phyloP scores from a whole-genome alignment of 2,797 vertebrate genomes.

The Mus minutoides region DNA sequence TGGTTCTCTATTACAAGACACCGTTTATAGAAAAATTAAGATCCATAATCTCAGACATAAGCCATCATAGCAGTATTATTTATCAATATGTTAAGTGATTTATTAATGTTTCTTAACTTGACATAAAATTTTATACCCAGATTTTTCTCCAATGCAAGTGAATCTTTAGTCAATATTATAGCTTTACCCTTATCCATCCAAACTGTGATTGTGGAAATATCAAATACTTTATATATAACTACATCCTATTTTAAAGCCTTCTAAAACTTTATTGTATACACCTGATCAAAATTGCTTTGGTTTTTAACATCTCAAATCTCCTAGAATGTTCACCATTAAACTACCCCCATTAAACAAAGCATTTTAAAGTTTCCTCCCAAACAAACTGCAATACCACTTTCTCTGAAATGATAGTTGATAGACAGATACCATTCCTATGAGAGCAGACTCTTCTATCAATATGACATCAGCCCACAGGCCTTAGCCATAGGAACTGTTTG shows the following conservation, averaged over 20 bases:
- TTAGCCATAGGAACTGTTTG: neutral
- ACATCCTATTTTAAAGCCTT: neutral
- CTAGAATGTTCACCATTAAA: neutral
- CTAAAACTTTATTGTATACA: neutral
- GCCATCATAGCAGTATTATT: neutral
- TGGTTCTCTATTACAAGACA: neutral
- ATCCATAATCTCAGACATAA: neutral
- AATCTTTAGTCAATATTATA: neutral
- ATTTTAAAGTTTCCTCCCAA: neutral
- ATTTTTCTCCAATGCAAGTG: neutral
- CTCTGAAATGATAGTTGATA: neutral
- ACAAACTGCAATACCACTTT: neutral
- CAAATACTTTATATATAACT: neutral
- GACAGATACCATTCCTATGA: neutral
- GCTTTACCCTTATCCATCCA: neutral
- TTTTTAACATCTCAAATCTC: neutral
- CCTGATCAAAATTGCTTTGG: neutral
- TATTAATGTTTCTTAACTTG: neutral
- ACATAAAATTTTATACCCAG: neutral
- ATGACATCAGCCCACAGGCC: neutral
- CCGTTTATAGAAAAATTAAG: neutral
- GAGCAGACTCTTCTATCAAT: neutral
- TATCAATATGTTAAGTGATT: neutral
- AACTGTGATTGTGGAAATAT: neutral
- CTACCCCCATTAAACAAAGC: neutral